Evolutionary conservation across 2,113 vertebrate genomes (phyloP).

Genomic region (Octodon degus): DNA sequence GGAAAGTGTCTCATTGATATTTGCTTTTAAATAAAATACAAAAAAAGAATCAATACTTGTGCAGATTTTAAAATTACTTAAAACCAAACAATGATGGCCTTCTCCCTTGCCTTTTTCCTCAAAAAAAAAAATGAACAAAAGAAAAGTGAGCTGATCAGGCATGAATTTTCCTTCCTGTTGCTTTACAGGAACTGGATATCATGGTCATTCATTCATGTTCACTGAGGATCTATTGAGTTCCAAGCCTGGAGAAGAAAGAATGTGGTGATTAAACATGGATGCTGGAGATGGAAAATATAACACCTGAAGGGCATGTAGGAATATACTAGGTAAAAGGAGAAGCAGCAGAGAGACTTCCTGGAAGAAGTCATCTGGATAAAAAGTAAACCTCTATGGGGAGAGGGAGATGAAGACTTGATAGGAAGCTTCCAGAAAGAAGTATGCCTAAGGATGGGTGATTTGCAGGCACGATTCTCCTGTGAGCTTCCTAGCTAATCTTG

Average conservation of each 20-base stretch:
- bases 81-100: background rate
- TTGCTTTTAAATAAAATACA: too few relatives aligned
- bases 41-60: background rate
- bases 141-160: background rate
- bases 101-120: fast-evolving
- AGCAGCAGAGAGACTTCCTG: background rate
- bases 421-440: background rate
- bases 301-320: background rate
- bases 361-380: background rate
- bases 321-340: background rate
- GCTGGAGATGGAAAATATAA: background rate
- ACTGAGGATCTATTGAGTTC: background rate
- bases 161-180: background rate
- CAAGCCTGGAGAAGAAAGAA: background rate
- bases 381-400: background rate
- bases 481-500: background rate
- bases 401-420: background rate
- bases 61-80: conserved; percentile 19
- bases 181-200: background rate
- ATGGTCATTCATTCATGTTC: background rate
- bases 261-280: background rate
- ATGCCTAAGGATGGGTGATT: background rate
- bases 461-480: background rate
- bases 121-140: background rate
- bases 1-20: too few relatives aligned